Base-by-base conservation (phyloP, 2,113 vertebrate species). In the Pachyramphus minor region DNA sequence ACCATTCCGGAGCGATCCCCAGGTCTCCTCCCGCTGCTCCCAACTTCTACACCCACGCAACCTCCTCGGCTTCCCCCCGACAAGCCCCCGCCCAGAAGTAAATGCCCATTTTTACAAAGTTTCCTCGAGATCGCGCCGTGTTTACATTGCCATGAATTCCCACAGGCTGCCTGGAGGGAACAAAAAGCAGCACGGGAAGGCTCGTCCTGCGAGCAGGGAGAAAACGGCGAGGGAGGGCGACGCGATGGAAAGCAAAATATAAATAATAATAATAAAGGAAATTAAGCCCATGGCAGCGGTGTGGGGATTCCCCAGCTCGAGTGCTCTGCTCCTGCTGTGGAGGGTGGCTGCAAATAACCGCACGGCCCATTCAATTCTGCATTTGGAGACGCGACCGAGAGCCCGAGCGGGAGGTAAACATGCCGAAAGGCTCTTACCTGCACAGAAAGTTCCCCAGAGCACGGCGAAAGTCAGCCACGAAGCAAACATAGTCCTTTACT, bases 401-500 rank as follows among this genome's bases (percentile, higher is more conserved):
- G 58, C 66, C 85, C 49, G 82, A 74, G 79, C 52, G n/a, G 67
- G 91, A 94, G 93, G 93, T 86, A 96, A 89, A 96, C 89, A 91
- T 28, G 82, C 53, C 41, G 72, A 83, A 86, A 96, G 31, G 78
- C 55, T 69, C 97, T 98, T 97, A 99, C 99, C 98, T 98, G 98
- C 97, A 97, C 98, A 98, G 92, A 99, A 97, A 98, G 98, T 98
- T 96, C 98, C 98, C 97, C 98, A 98, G 96, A 99, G 97, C 94
- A 98, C 97, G 86, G 98, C 97, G 92, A 98, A 98, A 96, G 97
- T 98, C 94, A 98, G 85, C 97, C 98, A 96, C 94, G 97, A 95
- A 84, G 97, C 96, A 95, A 95, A 96, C 98, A 98, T 98, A 94
- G 96, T 98, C 98, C 98, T 97, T 90, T 62, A 90, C 91, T 95